phyloP scores from a whole-genome alignment of 2,888 invertebrate species.

The Podotricha telesiphe region DNA sequence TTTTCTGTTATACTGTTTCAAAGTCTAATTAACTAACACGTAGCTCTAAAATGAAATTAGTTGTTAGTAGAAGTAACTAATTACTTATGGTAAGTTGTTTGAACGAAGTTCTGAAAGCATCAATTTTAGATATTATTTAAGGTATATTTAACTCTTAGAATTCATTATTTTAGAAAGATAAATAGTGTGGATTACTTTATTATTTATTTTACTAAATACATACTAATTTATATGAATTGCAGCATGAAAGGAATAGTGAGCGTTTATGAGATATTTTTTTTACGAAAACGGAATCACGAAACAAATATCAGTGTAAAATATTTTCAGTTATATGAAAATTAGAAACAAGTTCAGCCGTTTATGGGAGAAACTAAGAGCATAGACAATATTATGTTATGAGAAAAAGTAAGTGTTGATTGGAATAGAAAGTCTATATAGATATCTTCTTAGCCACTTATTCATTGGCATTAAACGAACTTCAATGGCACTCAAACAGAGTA shows the following conservation, averaged over 20 bases:
- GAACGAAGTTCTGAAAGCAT: background rate
- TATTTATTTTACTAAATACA: too few relatives aligned
- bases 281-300: too few relatives aligned
- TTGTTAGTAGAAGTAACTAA: background rate
- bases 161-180: too few relatives aligned
- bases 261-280: too few relatives aligned
- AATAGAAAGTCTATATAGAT: slow-evolving; percentile 7
- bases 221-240: too few relatives aligned
- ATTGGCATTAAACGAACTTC: slow-evolving; percentile 17
- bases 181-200: too few relatives aligned
- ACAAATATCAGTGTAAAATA: too few relatives aligned
- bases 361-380: background rate
- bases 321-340: background rate
- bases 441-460: background rate
- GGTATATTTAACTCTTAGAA: background rate
- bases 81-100: background rate
- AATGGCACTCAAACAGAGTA: slow-evolving; percentile 2
- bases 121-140: background rate
- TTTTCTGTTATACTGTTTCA: slow-evolving; percentile 20
- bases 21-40: slow-evolving; percentile 29
- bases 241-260: too few relatives aligned
- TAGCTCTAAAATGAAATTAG: slow-evolving; percentile 25
- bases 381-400: background rate
- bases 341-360: background rate
- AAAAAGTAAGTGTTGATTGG: background rate